Evolutionary conservation across 2,797 vertebrate genomes (phyloP).

Genomic region (Clarias platycephalus): DNA sequence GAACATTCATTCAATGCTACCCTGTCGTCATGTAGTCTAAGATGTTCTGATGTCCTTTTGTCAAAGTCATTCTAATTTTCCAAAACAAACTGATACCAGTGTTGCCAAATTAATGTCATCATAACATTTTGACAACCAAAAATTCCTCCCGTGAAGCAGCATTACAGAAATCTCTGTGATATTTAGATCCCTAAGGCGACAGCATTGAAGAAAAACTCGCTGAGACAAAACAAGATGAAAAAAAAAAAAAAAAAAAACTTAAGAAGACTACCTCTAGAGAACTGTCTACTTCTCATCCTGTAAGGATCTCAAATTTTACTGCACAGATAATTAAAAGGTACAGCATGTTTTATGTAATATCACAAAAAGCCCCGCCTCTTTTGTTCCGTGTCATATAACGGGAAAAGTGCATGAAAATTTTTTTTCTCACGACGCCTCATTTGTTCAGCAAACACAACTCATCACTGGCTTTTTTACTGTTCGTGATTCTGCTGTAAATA

Average conservation of each 20-base stretch:
- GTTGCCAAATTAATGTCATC: no score
- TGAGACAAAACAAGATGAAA: background rate
- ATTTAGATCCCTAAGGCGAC: background rate
- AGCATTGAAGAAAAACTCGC: background rate
- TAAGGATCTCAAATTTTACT: background rate
- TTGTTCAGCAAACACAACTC: background rate
- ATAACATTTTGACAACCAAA: no score
- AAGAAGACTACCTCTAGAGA: background rate
- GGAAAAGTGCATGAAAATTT: background rate
- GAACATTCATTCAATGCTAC: no score
- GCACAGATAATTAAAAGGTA: background rate
- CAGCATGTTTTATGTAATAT: background rate
- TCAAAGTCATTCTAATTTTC: no score
- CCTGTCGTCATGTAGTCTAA: no score
- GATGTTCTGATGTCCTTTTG: no score
- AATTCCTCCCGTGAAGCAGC: background rate
- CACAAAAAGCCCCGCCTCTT: background rate
- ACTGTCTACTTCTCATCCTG: background rate
- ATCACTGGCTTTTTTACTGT: background rate
- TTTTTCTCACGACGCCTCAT: background rate
- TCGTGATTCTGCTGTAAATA: background rate
- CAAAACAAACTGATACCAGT: no score
- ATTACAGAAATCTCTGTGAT: background rate
- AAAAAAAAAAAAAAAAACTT: background rate
- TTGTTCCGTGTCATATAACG: background rate